Evolutionary conservation across 2,113 vertebrate genomes (phyloP).

Genomic region (Dromiciops gliroides): DNA sequence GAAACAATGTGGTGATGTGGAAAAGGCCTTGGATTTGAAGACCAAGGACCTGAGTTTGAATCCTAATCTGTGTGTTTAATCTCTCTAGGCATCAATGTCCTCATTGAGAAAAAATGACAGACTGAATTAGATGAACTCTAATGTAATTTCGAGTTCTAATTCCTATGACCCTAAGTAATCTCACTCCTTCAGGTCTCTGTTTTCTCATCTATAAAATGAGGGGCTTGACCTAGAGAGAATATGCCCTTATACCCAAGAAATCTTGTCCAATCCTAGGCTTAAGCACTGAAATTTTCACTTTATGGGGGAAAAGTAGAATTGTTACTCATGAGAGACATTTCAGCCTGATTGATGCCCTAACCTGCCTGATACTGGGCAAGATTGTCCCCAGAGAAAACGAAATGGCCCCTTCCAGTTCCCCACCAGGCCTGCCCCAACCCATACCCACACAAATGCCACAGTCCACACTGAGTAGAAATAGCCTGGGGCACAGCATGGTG

Average conservation of each 20-base stretch:
- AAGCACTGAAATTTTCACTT: not conserved
- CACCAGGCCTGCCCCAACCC: not conserved
- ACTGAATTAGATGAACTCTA: not conserved
- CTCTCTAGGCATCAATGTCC: not conserved
- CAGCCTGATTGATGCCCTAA: not conserved
- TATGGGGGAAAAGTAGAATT: not conserved
- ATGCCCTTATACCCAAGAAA: not conserved
- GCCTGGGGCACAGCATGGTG: slow-evolving; percentile 13
- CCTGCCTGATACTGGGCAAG: not conserved
- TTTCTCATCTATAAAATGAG: not conserved
- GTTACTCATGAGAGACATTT: not conserved
- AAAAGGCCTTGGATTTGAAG: not conserved
- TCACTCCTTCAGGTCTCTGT: not conserved
- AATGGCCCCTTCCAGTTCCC: not conserved
- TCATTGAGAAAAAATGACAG: not conserved
- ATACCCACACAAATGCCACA: not conserved
- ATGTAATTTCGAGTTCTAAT: not conserved
- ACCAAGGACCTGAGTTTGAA: not conserved
- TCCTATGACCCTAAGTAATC: not conserved
- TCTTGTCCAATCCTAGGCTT: not conserved
- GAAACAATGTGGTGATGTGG: not conserved
- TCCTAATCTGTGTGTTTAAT: not conserved
- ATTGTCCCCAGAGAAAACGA: not conserved
- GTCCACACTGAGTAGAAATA: slow-evolving; percentile 39
- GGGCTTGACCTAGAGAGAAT: not conserved